These are phyloP conservation scores for Drosophila dunni DNA, from an alignment of 1,140 invertebrate genomes.

Conservation along the genomic window DNA sequence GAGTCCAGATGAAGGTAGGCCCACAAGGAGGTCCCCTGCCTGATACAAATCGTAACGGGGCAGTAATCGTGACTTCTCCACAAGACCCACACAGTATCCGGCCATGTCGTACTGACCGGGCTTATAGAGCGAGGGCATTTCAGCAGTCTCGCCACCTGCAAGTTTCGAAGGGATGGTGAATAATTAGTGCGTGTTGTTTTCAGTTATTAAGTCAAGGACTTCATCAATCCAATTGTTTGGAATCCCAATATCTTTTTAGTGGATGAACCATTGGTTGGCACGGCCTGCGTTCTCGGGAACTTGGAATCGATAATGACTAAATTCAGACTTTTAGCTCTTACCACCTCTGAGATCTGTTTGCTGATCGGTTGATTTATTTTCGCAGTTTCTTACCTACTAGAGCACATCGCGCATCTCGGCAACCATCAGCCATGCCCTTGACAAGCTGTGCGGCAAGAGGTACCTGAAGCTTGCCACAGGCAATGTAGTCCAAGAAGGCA, in stretches of 20 bases:
- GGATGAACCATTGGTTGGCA: no score
- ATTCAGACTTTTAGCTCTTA: no score
- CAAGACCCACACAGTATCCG: conserved; percentile 96
- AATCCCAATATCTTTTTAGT: no score
- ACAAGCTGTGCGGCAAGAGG: conserved; percentile 91
- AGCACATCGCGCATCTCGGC: conserved; percentile 93
- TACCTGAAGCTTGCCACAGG: conserved; percentile 94
- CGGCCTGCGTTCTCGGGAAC: no score
- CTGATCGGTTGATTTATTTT: neutral
- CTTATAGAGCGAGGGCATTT: conserved; percentile 96
- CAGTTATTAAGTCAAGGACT: no score
- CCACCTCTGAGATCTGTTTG: no score
- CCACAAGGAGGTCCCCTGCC: conserved; percentile 91
- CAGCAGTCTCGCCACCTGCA: conserved; percentile 96
- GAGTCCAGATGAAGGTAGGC: conserved; percentile 92
- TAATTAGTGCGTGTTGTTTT: no score
- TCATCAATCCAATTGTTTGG: no score
- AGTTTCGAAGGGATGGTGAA: neutral
- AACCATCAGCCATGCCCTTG: conserved; percentile 94
- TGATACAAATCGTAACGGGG: conserved; percentile 88
- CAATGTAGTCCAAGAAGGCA: conserved; percentile 98
- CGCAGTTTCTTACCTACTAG: conserved; percentile 90
- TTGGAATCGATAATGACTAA: no score
- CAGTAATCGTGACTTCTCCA: conserved; percentile 89
- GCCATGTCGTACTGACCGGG: conserved; percentile 94